Percentiles rank a stretch among this genome's conserved stretches.
Evolutionary conservation across 2,888 invertebrate species (phyloP).

Genomic region (Drosophila fulvimacula): DNA sequence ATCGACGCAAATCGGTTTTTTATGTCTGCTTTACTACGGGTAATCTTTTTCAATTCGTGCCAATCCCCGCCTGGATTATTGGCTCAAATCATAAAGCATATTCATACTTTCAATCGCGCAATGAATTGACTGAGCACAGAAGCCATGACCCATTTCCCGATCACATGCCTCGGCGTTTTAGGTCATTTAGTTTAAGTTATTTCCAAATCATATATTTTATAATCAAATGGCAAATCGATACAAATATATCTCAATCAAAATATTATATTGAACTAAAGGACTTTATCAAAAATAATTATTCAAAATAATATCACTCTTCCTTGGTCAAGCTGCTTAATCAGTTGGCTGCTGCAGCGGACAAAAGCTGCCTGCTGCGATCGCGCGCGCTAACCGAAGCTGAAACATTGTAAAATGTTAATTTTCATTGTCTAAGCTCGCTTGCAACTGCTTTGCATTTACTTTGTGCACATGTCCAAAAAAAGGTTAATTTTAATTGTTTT

Average conservation of each 20-base stretch:
- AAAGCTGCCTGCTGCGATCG: neutral
- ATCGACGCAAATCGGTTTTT: neutral
- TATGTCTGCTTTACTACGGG: neutral
- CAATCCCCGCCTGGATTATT: neutral
- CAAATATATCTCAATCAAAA: accelerated
- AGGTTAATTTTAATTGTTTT: conserved; percentile 79
- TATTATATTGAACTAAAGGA: too few relatives aligned
- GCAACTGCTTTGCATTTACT: conserved; percentile 30
- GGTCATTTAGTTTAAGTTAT: neutral
- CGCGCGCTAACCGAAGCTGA: conserved; percentile 3
- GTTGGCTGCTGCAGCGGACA: conserved; percentile 51
- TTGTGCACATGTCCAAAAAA: conserved; percentile 43
- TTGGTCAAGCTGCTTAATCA: conserved; percentile 25
- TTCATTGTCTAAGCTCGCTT: conserved; percentile 36
- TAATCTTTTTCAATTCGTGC: neutral
- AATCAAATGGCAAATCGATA: too few relatives aligned
- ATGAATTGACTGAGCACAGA: neutral
- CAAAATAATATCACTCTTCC: conserved; percentile 30
- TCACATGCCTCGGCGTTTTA: neutral
- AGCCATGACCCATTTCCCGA: neutral
- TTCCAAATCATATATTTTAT: too few relatives aligned
- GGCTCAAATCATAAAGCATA: neutral
- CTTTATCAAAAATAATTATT: neutral
- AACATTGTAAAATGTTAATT: conserved; percentile 34
- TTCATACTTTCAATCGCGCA: neutral